Base-by-base conservation (phyloP, 2,888 invertebrate genomes). In the Rhamnusium bicolor region DNA sequence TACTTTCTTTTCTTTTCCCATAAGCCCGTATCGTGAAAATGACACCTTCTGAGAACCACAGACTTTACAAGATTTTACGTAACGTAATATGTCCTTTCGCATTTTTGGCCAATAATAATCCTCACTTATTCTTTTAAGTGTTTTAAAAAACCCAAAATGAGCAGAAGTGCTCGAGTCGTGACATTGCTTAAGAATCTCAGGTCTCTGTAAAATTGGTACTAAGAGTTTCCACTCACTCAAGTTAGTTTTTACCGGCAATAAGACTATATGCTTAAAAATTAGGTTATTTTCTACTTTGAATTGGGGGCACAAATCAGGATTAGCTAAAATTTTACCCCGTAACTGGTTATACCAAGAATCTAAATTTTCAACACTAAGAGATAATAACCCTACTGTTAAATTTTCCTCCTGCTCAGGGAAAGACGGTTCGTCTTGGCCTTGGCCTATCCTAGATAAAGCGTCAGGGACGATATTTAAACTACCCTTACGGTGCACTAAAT, bases 51-150 rank as follows among this genome's bases (percentile, higher is more conserved):
- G 74, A 16, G 76, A 77, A 0, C 76, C 62, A 62, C 82, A 81
- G 40, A 63, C 56, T 6, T 62, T 10, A 46, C 12, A 10, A 46
- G 4, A 46, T 53, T 1, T 72, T 54, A 67, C 83, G 83, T 2
- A 83, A 12, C 65, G 24, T 6, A 73, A 69, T 6, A 83, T 72
- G 62, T 82, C 80, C 0, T 16, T 18, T 5, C 53, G 29, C 70
- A 81, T 74, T 21, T 71, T 76, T 2, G 83, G 82, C 82, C 81
- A 83, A 51, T 76, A 81, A 70, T 76, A 80, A 7, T 12, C 19
- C n/a, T 14, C 4, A n/a, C 56, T 40, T 27, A 80, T 32, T 21
- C 73, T 21, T 21, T 47, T 24, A 14, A 70, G 62, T 4, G 81
- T 82, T 69, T 81, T 81, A 16, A 53, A 70, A 80, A n/a, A n/a